phyloP scores from a whole-genome alignment of 2,113 vertebrate genomes.

The Caranx ignobilis region DNA sequence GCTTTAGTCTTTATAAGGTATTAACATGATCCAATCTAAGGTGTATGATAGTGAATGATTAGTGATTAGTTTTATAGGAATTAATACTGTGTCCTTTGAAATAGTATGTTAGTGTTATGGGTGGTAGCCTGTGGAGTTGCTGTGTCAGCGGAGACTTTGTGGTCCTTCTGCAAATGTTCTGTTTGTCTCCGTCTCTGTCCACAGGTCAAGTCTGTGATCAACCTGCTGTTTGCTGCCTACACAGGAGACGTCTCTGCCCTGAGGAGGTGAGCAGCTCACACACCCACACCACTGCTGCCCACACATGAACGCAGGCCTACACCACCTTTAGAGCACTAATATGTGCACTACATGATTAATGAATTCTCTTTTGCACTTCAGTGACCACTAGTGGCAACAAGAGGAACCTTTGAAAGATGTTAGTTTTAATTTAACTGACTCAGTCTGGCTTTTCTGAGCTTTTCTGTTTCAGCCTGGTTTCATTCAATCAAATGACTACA shows the following conservation, averaged over 20 bases:
- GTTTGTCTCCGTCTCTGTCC: conserved; percentile 53
- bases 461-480: too few relatives aligned
- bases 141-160: not conserved
- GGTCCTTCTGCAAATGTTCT: conserved; percentile 22
- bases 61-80: not conserved
- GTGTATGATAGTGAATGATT: not conserved
- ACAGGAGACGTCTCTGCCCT: conserved; percentile 96
- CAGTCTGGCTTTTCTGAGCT: too few relatives aligned
- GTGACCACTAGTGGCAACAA: conserved; percentile 22
- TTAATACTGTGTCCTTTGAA: too few relatives aligned
- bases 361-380: too few relatives aligned
- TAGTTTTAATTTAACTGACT: too few relatives aligned
- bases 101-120: too few relatives aligned
- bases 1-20: not conserved
- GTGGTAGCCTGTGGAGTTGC: not conserved
- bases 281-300: not conserved
- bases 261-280: conserved; percentile 84
- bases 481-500: too few relatives aligned
- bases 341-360: too few relatives aligned
- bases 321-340: not conserved
- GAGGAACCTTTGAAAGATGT: not conserved
- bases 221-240: conserved; percentile 96
- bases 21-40: not conserved
- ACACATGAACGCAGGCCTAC: not conserved
- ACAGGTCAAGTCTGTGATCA: conserved; percentile 98